Evolutionary conservation across 2,797 vertebrate species (phyloP), one percentile per base, ranked within the genome.

Genomic region (Pantherophis alleghaniensis): DNA sequence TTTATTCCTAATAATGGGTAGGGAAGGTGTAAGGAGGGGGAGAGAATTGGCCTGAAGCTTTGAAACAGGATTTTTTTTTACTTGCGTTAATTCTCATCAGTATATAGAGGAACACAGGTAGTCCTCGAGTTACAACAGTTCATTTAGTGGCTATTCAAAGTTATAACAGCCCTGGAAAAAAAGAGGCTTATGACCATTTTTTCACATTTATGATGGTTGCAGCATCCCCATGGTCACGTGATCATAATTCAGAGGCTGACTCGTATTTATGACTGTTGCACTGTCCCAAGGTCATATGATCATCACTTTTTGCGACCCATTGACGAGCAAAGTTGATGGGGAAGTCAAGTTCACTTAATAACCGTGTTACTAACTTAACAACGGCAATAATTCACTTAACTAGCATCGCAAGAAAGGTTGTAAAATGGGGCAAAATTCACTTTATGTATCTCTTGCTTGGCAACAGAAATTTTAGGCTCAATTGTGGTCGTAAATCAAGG

Each of bases 61-160:
- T 16, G 86, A 95, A 95, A 91, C 10, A 42, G 55, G 92, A 96
- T 97, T 97, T 95, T 87, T 95, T 95, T 86, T 91, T 94, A 91
- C 92, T 96, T 89, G 92, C 94, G 96, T 95, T 95, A 96, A 97
- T 95, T 97, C 93, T 57, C 92, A 92, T 94, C 91, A 89, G 93
- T 57, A 11, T 57, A 11, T 3, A 89, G 42, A 13, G 9, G 61
- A 28, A 69, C n/a, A 7, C 14, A 69, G 66, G 13, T 14, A 69
- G n/a, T 69, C 66, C 66, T 69, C 6, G n/a, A 32, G n/a, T 69
- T 69, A 69, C n/a, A 69, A 69, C 66, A 66, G 5, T 32, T 32
- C 63, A 32, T 16, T 69, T 32, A 69, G 14, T 69, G 14, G 2
- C 13, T 16, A 14, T 32, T 32, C n/a, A 69, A 69, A 69, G n/a